phyloP scores from a whole-genome alignment of 2,113 vertebrate genomes.

The Gopherus evgoodei region DNA sequence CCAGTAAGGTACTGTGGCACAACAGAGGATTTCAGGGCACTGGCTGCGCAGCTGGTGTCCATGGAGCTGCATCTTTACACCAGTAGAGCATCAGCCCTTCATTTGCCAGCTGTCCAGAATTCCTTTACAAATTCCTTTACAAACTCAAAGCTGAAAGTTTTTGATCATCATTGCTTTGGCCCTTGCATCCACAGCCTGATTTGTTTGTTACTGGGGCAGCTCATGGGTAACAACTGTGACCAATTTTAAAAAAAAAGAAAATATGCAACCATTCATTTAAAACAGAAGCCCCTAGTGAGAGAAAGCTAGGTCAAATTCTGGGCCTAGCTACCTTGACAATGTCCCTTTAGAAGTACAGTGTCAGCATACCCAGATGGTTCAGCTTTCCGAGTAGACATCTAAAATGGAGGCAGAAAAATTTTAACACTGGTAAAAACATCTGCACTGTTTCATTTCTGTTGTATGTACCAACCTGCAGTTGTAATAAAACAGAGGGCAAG shows the following conservation, averaged over 20 bases:
- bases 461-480: not conserved
- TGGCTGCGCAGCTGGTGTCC: not conserved
- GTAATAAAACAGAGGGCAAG: not conserved
- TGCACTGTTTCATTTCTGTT: not conserved
- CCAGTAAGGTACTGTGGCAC: not conserved
- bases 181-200: not conserved
- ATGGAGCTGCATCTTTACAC: not conserved
- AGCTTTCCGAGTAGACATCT: not conserved
- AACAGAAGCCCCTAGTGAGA: conserved; percentile 2
- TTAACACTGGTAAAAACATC: not conserved
- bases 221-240: not conserved
- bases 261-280: not conserved
- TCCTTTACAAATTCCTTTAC: not conserved
- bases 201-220: not conserved
- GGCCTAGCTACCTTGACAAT: not conserved
- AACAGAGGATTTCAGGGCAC: not conserved
- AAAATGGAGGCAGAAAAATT: not conserved
- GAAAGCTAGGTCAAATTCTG: not conserved
- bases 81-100: not conserved
- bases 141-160: not conserved
- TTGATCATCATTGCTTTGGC: not conserved
- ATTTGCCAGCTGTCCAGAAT: not conserved
- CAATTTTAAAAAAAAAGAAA: not conserved
- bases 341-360: not conserved
- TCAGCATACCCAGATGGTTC: not conserved